Conservation (phyloP, 37 sponge, comb jelly and placozoan genomes). For the Halichondria panicea region DNA sequence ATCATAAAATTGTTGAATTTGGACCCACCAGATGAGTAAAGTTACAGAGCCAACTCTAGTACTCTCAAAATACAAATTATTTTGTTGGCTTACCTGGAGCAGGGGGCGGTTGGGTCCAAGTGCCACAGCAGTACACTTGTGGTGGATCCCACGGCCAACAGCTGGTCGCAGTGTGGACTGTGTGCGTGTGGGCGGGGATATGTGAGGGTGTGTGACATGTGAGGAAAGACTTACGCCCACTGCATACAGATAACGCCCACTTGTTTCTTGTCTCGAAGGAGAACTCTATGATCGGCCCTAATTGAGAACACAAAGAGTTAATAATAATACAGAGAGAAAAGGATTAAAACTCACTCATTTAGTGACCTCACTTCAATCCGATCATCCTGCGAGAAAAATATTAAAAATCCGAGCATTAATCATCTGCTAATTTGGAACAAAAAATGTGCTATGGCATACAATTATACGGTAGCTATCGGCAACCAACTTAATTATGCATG, state of each 20-base stretch:
- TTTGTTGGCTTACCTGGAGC: slow-evolving; percentile 15
- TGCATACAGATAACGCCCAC: slow-evolving; percentile 28
- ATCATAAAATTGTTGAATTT: no score
- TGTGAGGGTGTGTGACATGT: slow-evolving; percentile 1
- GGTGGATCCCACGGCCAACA: slow-evolving; percentile 51
- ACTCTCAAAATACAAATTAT: no score
- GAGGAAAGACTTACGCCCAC: slow-evolving; percentile 47
- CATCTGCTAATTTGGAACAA: no score
- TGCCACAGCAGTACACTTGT: slow-evolving; percentile 52
- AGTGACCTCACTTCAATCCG: not conserved
- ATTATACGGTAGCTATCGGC: no score
- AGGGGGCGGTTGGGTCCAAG: slow-evolving; percentile 27
- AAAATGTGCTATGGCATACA: no score
- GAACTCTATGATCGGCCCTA: slow-evolving; percentile 8
- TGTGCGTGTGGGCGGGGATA: slow-evolving; percentile 8
- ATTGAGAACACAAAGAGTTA: not conserved
- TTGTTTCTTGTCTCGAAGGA: slow-evolving; percentile 45
- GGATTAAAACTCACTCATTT: not conserved
- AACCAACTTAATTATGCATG: no score
- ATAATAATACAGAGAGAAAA: not conserved
- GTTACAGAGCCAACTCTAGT: no score
- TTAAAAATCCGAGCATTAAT: no score
- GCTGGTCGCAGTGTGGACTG: slow-evolving; percentile 41
- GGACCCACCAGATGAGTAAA: no score
- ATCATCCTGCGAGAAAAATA: slow-evolving; percentile 22